Evolutionary conservation across 2,888 invertebrate species (phyloP).

Genomic region (Lapara coniferarum): DNA sequence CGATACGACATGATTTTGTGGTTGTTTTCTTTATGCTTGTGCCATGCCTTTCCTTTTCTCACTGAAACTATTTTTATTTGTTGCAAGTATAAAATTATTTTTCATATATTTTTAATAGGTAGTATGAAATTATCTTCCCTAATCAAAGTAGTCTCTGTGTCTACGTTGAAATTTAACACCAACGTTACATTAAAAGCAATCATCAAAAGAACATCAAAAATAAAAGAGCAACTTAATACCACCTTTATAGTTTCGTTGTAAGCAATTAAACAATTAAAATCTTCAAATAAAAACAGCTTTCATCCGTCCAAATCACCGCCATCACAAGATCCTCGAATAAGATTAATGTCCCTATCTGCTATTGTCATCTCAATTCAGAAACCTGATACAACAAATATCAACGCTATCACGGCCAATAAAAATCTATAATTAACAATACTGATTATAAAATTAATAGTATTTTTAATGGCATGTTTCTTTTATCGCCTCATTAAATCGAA

Average conservation of each 20-base stretch:
- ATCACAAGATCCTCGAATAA: constrained; percentile 1
- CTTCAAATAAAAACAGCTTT: constrained; percentile 6
- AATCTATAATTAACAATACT: constrained; percentile 26
- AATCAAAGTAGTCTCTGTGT: neutral
- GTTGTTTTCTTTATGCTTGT: no score
- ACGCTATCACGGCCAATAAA: constrained; percentile 26
- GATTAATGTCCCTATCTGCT: constrained; percentile 21
- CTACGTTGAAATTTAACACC: neutral
- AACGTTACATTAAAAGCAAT: neutral
- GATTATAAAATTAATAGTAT: constrained; percentile 33
- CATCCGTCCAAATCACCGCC: neutral
- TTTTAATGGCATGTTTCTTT: constrained; percentile 40
- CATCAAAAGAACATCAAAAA: neutral
- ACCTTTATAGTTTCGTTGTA: neutral
- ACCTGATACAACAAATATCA: constrained; percentile 18
- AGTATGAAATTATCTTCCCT: no score
- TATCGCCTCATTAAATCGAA: constrained; percentile 54
- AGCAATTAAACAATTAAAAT: constrained; percentile 23
- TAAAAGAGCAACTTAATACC: neutral
- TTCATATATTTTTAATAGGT: no score
- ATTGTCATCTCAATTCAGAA: constrained; percentile 26
- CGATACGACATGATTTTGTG: neutral
- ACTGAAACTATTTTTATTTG: neutral
- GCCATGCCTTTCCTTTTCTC: neutral
- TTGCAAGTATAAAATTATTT: no score